Evolutionary conservation across 1,140 invertebrate genomes (phyloP), one percentile per base, ranked within the genome.

Genomic region (Sipha flava): DNA sequence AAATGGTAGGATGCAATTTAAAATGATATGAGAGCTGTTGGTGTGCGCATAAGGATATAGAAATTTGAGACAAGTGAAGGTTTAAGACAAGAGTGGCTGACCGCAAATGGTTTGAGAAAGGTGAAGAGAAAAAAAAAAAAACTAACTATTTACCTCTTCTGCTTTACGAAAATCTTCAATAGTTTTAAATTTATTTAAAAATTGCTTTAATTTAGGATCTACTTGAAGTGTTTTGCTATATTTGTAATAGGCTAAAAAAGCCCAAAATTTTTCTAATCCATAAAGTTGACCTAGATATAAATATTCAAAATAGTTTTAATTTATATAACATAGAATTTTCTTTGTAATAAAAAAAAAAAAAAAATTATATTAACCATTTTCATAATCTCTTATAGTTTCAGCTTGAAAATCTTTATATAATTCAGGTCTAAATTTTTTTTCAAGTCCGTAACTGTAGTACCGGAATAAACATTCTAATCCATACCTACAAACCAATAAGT

Each of bases 251-350:
- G 98, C 98, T 7, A 97, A 87, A 88, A 98, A 99, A 54, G 97
- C 96, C 95, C 97, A 98, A 87, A 99, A 99, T 86, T 99, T 99
- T 87, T 99, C 98, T 62, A 99, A 87, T 52, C 97, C 98, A 88
- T 99, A 99, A 23, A 98, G 87, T 87, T 99, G 95, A 86, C 95
- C 94, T 95, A 85, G n/a, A 86, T n/a, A 84, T 10, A 66, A 82
- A 81, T 81, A 84, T n/a, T n/a, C n/a, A n/a, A n/a, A n/a, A n/a
- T n/a, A n/a, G n/a, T n/a, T n/a, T n/a, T n/a, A n/a, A n/a, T n/a
- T n/a, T n/a, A n/a, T n/a, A 81, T 37, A 29, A 16, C 43, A 72
- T 23, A n/a, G 72, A 62, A 79, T 62, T 10, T 79, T 80, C 45
- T 34, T 64, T 14, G 1, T 52, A 79, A 80, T 95, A 85, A 18